Conservation (phyloP, 2,113 vertebrate species). For the Aphyosemion australe region DNA sequence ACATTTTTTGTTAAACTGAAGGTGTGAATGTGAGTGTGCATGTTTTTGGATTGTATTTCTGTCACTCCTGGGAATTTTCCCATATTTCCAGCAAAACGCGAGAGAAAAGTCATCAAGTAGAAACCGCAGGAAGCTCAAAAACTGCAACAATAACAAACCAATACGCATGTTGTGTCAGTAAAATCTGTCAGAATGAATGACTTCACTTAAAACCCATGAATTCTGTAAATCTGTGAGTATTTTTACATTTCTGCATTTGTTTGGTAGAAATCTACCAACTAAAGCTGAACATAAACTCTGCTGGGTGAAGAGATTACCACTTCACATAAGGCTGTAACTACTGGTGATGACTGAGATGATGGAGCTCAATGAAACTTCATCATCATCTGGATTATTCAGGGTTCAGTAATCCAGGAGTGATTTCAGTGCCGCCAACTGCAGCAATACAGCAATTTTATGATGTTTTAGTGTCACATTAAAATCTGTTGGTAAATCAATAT, state of each 20-base stretch:
- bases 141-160: too few relatives aligned
- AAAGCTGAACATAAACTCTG: constrained; percentile 13
- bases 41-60: too few relatives aligned
- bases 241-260: constrained; percentile 14
- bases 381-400: constrained; percentile 46
- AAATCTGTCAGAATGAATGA: too few relatives aligned
- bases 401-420: constrained; percentile 41
- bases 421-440: constrained; percentile 9
- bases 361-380: constrained; percentile 26
- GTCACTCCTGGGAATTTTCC: too few relatives aligned
- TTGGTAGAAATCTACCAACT: constrained; percentile 32
- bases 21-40: too few relatives aligned
- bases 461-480: not conserved
- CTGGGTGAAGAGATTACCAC: not conserved
- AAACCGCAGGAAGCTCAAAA: too few relatives aligned
- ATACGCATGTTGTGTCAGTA: too few relatives aligned
- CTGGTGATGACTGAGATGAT: constrained; percentile 30
- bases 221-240: not conserved
- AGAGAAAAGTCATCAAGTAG: too few relatives aligned
- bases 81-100: too few relatives aligned
- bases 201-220: too few relatives aligned
- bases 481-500: not conserved
- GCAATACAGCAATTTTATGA: constrained; percentile 6
- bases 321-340: constrained; percentile 34
- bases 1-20: too few relatives aligned